A percentile compares a stretch with the other conserved stretches of the same genome.
Conservation (phyloP, 2,888 invertebrate genomes). For the Halictus ligatus region DNA sequence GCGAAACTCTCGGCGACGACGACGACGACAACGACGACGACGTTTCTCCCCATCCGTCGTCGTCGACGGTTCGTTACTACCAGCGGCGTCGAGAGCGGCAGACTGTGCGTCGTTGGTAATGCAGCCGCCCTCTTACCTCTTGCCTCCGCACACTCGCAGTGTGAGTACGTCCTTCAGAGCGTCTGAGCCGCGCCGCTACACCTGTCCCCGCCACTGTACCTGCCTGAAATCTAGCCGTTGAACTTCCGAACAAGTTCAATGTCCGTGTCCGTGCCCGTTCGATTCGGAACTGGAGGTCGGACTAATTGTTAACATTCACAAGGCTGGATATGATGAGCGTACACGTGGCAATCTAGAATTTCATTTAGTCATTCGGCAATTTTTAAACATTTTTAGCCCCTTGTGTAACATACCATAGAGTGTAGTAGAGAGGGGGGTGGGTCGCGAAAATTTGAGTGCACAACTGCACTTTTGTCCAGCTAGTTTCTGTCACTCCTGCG, state of each 20-base stretch:
- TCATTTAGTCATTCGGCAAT: no score
- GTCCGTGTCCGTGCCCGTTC: constrained; percentile 54
- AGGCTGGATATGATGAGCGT: no score
- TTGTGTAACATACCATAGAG: no score
- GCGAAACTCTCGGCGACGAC: constrained; percentile 31
- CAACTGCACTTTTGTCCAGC: neutral
- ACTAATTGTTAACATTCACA: neutral
- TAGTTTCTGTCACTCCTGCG: neutral
- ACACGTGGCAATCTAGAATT: no score
- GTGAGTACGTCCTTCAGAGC: constrained; percentile 62
- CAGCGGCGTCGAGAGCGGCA: constrained; percentile 42
- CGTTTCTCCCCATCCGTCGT: constrained; percentile 29
- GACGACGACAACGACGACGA: constrained; percentile 10
- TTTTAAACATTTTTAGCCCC: no score
- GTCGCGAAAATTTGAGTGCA: neutral
- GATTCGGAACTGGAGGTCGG: constrained; percentile 7
- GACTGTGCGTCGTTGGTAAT: constrained; percentile 52
- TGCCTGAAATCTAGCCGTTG: constrained; percentile 46
- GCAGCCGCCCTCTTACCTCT: constrained; percentile 48
- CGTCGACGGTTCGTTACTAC: constrained; percentile 41
- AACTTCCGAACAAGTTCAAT: constrained; percentile 54
- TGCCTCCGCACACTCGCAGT: constrained; percentile 31
- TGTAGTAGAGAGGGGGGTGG: neutral
- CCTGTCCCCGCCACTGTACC: constrained; percentile 44
- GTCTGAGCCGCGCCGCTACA: constrained; percentile 60